Conservation (phyloP, 1,140 invertebrate species). For the Phthorimaea operculella region DNA sequence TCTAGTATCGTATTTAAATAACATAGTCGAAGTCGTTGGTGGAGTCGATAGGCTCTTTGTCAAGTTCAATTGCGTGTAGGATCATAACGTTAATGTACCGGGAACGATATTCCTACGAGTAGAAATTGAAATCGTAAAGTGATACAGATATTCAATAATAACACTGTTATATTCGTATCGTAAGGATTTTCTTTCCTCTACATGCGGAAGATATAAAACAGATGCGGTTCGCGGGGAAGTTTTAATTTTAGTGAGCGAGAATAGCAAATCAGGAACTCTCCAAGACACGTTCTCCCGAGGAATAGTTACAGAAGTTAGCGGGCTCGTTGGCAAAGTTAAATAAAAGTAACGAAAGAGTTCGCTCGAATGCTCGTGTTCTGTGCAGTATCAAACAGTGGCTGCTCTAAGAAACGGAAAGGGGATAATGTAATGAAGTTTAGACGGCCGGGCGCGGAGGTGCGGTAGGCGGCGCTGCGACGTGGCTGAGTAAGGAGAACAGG, state of each 20-base stretch:
- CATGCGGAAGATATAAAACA: no score
- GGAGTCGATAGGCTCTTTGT: background rate
- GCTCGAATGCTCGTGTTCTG: slow-evolving; percentile 4
- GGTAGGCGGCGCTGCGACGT: slow-evolving; percentile 21
- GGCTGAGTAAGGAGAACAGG: background rate
- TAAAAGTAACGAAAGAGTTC: slow-evolving; percentile 15
- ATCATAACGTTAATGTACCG: background rate
- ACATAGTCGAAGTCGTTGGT: no score
- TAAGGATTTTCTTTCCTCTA: no score
- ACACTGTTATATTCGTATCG: no score
- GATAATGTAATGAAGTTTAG: slow-evolving; percentile 54
- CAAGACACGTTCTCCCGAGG: slow-evolving; percentile 1
- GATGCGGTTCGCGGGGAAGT: no score
- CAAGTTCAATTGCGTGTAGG: background rate
- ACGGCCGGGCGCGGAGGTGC: slow-evolving; percentile 19
- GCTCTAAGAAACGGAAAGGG: slow-evolving; percentile 20
- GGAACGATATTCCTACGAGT: background rate
- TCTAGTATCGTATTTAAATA: no score
- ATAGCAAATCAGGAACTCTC: background rate
- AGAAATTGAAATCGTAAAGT: no score
- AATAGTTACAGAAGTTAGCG: slow-evolving; percentile 4
- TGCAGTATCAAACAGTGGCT: slow-evolving; percentile 4
- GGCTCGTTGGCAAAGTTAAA: slow-evolving; percentile 6
- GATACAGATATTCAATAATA: no score
- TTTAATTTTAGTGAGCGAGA: background rate